phyloP scores from a whole-genome alignment of 2,888 invertebrate genomes.

The Cristatella mucedo region DNA sequence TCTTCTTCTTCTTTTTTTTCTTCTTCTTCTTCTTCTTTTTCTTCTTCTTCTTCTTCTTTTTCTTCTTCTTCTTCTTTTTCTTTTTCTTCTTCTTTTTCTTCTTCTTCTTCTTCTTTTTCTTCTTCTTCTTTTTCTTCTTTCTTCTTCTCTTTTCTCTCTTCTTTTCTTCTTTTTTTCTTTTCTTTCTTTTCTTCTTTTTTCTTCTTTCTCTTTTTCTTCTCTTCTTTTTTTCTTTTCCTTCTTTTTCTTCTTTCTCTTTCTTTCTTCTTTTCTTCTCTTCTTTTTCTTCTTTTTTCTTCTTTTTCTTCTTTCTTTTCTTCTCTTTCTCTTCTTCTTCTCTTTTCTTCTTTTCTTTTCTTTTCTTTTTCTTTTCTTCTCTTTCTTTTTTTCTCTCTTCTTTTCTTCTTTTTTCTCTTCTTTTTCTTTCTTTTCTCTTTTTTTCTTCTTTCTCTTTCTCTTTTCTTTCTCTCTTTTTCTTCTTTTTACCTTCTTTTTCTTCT shows the following conservation, averaged over 20 bases:
- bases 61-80: conserved; percentile 1
- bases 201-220: conserved; percentile 1
- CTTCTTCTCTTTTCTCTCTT: background rate
- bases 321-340: background rate
- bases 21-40: background rate
- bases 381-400: background rate
- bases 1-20: background rate
- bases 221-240: background rate
- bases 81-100: background rate
- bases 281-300: background rate
- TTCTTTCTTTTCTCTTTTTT: background rate
- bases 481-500: too few species aligned
- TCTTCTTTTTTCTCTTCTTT: background rate
- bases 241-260: background rate
- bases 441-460: too few species aligned
- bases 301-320: background rate
- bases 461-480: too few species aligned
- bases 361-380: background rate
- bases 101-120: background rate
- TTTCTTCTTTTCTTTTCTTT: too few species aligned
- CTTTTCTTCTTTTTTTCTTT: background rate
- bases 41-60: background rate
- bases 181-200: background rate
- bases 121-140: background rate
- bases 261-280: conserved; percentile 1